A percentile compares a stretch with the other conserved stretches of the same genome.
Evolutionary conservation across 2,113 vertebrate species (phyloP).

Genomic region (Dendrocopos noguchii): DNA sequence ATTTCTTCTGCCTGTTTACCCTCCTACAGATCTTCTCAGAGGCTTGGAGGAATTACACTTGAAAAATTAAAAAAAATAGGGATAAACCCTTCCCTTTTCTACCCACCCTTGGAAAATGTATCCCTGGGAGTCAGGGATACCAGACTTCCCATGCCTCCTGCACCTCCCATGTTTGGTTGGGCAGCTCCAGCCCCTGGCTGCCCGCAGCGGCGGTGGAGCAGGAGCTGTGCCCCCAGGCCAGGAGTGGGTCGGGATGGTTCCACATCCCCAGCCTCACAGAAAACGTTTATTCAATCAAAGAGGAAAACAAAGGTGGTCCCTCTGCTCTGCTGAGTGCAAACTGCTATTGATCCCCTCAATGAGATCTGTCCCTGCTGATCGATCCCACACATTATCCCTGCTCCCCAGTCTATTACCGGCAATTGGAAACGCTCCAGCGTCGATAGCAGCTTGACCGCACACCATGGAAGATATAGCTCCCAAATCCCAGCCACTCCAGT

Average conservation of each 20-base stretch:
- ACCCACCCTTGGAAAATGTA: neutral
- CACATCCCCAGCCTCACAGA: conserved; percentile 78
- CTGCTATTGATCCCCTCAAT: conserved; percentile 99
- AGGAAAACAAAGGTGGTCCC: conserved; percentile 94
- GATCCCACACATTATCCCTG: conserved; percentile 99
- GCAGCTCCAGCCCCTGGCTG: conserved; percentile 85
- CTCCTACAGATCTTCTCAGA: conserved; percentile 7
- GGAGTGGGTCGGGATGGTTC: conserved; percentile 77
- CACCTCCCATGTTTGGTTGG: conserved; percentile 66
- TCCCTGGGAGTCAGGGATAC: conserved; percentile 78
- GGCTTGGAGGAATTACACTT: conserved; percentile 15
- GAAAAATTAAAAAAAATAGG: neutral
- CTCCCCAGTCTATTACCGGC: conserved; percentile 93
- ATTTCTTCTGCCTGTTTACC: neutral
- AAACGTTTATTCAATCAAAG: conserved; percentile 95
- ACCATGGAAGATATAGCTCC: conserved; percentile 77
- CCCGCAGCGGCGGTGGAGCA: conserved; percentile 80
- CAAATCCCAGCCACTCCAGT: neutral
- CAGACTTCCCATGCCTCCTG: conserved; percentile 60
- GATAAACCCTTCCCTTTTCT: neutral
- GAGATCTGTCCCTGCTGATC: conserved; percentile 99
- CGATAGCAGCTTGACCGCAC: conserved; percentile 88
- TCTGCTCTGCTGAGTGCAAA: conserved; percentile 96
- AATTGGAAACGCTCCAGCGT: conserved; percentile 89
- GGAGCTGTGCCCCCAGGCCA: conserved; percentile 77